Evolutionary conservation across 2,888 invertebrate genomes (phyloP).

Genomic region (Trichogramma evanescens): DNA sequence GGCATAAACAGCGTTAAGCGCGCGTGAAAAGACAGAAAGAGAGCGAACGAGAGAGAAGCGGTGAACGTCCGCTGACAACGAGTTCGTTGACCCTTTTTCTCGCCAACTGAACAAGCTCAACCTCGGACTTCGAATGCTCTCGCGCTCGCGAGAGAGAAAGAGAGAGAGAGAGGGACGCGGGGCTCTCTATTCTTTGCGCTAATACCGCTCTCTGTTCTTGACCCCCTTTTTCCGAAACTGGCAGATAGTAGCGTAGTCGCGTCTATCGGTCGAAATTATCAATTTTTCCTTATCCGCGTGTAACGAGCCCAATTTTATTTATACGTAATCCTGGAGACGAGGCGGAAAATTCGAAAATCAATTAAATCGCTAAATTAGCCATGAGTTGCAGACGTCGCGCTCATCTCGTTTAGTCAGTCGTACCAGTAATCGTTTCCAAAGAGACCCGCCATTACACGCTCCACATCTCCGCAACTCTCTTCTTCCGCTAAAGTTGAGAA

Average conservation of each 20-base stretch:
- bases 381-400: too few relatives aligned
- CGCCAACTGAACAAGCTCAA: not conserved
- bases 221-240: not conserved
- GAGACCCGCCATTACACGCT: too few relatives aligned
- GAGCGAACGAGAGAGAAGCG: conserved; percentile 19
- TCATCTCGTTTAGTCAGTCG: too few relatives aligned
- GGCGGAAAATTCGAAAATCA: too few relatives aligned
- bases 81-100: conserved; percentile 37
- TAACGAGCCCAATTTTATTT: not conserved
- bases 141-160: not conserved
- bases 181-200: conserved; percentile 8
- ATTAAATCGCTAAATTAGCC: too few relatives aligned
- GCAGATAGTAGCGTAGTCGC: conserved; percentile 10
- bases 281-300: not conserved
- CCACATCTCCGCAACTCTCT: too few relatives aligned
- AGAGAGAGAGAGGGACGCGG: conserved; percentile 8
- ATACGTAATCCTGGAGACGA: too few relatives aligned
- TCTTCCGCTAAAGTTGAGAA: too few relatives aligned
- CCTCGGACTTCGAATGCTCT: not conserved
- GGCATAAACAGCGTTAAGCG: too few relatives aligned
- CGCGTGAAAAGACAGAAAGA: too few relatives aligned
- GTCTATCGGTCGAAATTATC: not conserved
- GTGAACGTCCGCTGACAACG: conserved; percentile 41
- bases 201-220: conserved; percentile 9
- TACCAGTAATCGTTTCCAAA: too few relatives aligned